phyloP scores from a whole-genome alignment of 2,797 vertebrate species.

The Loris lydekkerianus region DNA sequence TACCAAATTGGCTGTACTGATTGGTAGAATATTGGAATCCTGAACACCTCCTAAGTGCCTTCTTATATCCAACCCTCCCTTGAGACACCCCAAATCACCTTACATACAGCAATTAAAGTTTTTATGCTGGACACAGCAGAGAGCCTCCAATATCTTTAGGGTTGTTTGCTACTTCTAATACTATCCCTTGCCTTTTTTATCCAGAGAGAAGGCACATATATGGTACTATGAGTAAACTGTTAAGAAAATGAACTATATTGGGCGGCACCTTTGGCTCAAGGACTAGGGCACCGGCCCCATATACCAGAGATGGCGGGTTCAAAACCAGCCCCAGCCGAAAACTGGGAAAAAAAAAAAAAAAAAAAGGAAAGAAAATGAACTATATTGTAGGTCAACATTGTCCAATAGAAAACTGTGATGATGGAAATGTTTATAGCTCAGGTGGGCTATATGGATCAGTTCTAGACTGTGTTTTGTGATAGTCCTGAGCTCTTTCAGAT shows the following conservation, averaged over 20 bases:
- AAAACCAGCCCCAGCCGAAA: too few species aligned
- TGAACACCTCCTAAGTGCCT: background rate
- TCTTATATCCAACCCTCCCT: background rate
- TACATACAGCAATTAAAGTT: background rate
- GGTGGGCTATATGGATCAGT: background rate
- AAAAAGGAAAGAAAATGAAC: background rate
- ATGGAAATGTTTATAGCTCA: background rate
- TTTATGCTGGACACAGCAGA: conserved; percentile 26
- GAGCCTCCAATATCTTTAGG: background rate
- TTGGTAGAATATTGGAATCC: conserved; percentile 46
- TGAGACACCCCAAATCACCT: conserved; percentile 32
- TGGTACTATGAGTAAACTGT: background rate
- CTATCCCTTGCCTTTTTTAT: background rate
- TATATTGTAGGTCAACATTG: background rate
- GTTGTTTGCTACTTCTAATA: conserved; percentile 69
- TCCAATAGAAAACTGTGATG: background rate
- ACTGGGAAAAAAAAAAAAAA: too few species aligned
- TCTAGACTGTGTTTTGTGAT: background rate
- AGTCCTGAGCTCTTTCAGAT: background rate
- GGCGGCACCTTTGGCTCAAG: too few species aligned
- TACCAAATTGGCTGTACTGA: background rate
- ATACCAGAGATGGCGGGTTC: too few species aligned
- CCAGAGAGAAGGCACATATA: background rate
- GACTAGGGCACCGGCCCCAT: too few species aligned
- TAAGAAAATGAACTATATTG: background rate